Percentiles rank a stretch among this genome's conserved stretches.
phyloP scores from a whole-genome alignment of 2,797 vertebrate species.

The Pangasius larnaudii region DNA sequence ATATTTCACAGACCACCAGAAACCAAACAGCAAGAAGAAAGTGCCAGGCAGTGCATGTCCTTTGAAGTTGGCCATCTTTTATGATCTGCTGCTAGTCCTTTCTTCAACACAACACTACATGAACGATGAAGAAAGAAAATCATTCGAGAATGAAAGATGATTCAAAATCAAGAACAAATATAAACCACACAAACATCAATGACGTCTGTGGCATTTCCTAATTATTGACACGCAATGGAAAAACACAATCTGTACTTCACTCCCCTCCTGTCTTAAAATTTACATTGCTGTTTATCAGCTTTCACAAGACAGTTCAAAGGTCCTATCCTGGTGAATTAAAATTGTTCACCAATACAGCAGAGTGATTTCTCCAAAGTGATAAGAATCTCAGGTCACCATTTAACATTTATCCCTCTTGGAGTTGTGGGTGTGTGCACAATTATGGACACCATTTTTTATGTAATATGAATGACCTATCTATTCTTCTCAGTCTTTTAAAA shows the following conservation, averaged over 20 bases:
- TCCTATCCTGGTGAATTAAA: background rate
- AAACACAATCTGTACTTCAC: background rate
- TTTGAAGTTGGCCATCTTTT: conserved; percentile 92
- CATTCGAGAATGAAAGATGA: background rate
- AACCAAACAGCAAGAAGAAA: conserved; percentile 88
- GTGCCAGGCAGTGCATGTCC: conserved; percentile 92
- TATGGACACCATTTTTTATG: background rate
- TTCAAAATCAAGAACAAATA: background rate
- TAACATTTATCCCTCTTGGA: no score
- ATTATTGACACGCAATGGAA: background rate
- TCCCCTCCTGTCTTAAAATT: background rate
- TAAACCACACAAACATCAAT: background rate
- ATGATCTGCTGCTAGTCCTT: background rate
- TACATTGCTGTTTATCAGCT: background rate
- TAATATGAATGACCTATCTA: background rate
- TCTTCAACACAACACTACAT: background rate
- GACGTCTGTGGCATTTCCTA: background rate
- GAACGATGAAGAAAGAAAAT: background rate
- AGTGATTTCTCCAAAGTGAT: conserved; percentile 13
- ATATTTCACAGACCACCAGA: conserved; percentile 88
- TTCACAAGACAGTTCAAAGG: background rate
- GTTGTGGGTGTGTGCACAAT: background rate
- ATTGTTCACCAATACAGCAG: background rate
- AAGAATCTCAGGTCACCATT: conserved; percentile 7
- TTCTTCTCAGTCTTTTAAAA: background rate